Base-by-base conservation (phyloP, 2,113 vertebrate genomes). In the Natator depressus region DNA sequence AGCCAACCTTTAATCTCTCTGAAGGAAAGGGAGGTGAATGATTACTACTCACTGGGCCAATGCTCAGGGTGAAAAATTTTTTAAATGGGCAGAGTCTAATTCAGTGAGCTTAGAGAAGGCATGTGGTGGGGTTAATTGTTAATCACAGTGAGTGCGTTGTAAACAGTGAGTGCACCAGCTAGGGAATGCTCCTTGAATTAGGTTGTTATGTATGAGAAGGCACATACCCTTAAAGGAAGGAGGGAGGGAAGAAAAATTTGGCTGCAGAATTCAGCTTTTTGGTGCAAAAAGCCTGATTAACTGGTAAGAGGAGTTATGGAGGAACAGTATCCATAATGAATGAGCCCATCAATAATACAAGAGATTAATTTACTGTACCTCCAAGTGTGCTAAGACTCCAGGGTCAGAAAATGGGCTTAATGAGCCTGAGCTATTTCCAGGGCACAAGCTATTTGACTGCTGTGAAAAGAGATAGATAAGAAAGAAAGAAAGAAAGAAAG, bases 71-170 rank as follows among this genome's bases (percentile, higher is more conserved):
- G 89, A 59, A 80, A 75, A 96, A 85, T 8, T 88, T 8, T 88
- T 54, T 80, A 47, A 87, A 76, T 3, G 6, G 0, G 53, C 76
- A 42, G 83, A 76, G 0, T 0, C 87, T 97, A 92, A 80, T n/a
- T 86, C 84, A 84, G 81, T 86, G 88, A 95, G 78, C 79, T 83
- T 59, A 91, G 53, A 81, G 90, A 85, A 95, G 79, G 55, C 86
- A 78, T 89, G 20, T 79, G 46, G 82, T 94, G 65, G 50, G 57
- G 91, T 97, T 94, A 92, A 92, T 27, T 82, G n/a, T 59, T 94
- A 97, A 95, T 96, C 90, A 51, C 55, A 69, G 0, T 94, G 88
- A 95, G 93, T 93, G 42, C 55, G 42, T 76, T 83, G 82, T 49
- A 84, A 90, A 82, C 8, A 83, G 69, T 84, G 50, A 42, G 54